phyloP scores from a whole-genome alignment of 2,888 invertebrate genomes.

The Mylabris sibirica region DNA sequence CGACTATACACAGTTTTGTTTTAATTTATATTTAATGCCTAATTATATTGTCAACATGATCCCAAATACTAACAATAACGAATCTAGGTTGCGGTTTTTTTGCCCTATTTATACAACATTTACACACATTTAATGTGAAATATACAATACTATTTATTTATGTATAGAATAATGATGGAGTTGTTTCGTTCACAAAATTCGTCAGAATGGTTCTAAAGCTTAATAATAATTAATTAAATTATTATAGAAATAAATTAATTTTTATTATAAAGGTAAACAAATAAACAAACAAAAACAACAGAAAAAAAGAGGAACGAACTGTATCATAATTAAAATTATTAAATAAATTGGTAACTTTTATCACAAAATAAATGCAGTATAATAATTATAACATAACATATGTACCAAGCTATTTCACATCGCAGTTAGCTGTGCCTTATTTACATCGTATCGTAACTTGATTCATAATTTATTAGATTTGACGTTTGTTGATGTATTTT shows the following conservation, averaged over 20 bases:
- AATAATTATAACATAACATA: too few species aligned
- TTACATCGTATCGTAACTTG: too few species aligned
- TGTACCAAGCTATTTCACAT: too few species aligned
- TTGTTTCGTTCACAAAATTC: constrained; percentile 20
- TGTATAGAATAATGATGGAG: neutral
- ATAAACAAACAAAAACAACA: constrained; percentile 19
- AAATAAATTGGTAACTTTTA: constrained; percentile 29
- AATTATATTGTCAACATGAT: constrained; percentile 48
- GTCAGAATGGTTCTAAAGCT: constrained; percentile 39
- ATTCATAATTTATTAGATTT: too few species aligned
- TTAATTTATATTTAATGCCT: neutral
- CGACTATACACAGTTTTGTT: neutral
- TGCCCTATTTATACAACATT: constrained; percentile 28
- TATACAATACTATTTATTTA: neutral
- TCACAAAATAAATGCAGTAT: constrained; percentile 26
- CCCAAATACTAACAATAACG: constrained; percentile 44
- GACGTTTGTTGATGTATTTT: too few species aligned
- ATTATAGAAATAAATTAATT: constrained; percentile 36
- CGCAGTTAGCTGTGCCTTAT: too few species aligned
- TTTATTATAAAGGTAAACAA: too few species aligned
- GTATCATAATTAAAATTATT: neutral
- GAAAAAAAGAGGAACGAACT: constrained; percentile 26
- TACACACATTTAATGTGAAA: constrained; percentile 28
- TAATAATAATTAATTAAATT: constrained; percentile 36
- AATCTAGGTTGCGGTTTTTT: too few species aligned